Percentiles rank a stretch among this genome's conserved stretches.
phyloP scores from a whole-genome alignment of 2,888 invertebrate genomes.

The Ceraclea dissimilis region DNA sequence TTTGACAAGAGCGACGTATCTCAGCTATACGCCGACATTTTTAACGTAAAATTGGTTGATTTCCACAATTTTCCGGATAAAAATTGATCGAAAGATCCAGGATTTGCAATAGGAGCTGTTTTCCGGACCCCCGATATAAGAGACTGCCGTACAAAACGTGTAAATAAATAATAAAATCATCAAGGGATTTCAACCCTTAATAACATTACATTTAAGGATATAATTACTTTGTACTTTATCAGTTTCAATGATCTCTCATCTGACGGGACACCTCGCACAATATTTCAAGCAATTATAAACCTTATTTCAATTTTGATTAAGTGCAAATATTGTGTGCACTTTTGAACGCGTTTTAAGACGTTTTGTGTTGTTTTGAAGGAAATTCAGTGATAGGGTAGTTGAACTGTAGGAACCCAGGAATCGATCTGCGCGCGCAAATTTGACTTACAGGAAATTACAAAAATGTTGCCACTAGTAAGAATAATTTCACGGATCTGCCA shows the following conservation, averaged over 20 bases:
- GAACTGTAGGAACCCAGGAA: conserved; percentile 13
- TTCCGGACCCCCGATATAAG: too few relatives aligned
- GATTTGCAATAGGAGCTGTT: too few relatives aligned
- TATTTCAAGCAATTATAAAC: background rate
- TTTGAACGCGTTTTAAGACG: background rate
- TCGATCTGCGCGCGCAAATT: conserved; percentile 24
- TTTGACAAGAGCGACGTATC: too few relatives aligned
- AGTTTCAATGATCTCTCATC: background rate
- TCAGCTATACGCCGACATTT: background rate
- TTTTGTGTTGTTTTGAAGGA: conserved; percentile 4
- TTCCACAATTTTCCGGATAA: background rate
- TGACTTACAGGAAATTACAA: background rate
- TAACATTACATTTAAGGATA: background rate
- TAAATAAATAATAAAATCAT: background rate
- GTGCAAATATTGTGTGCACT: background rate
- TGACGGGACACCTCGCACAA: background rate
- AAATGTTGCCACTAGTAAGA: conserved; percentile 5
- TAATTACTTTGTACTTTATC: background rate
- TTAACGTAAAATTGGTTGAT: background rate
- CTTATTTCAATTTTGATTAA: background rate
- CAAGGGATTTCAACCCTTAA: background rate
- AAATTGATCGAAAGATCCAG: background rate
- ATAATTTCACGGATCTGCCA: background rate
- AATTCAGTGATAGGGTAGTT: conserved; percentile 16
- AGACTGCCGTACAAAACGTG: background rate